These are phyloP conservation scores for Dolichomitus sp. DNA, from an alignment of 2,888 invertebrate genomes.

Conservation along the genomic window DNA sequence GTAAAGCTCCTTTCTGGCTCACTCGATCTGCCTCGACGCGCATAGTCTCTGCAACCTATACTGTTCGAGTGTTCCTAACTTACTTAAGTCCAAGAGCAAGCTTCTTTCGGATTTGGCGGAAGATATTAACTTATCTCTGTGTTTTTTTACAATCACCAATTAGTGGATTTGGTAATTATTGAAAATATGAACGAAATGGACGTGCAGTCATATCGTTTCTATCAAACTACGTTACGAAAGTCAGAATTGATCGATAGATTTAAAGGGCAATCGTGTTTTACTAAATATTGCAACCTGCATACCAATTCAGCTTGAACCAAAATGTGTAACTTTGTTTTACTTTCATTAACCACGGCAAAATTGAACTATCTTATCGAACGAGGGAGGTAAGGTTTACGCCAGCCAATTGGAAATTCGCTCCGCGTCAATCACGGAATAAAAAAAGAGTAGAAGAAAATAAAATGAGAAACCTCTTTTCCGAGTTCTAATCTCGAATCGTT, in stretches of 20 bases:
- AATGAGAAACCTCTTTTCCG: conserved; percentile 31
- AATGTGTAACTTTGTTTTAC: not conserved
- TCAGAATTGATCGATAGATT: not conserved
- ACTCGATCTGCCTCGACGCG: conserved; percentile 19
- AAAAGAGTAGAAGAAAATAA: conserved; percentile 24
- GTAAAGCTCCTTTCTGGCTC: conserved; percentile 47
- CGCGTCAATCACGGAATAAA: conserved; percentile 38
- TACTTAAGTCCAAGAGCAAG: conserved; percentile 2
- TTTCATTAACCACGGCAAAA: not conserved
- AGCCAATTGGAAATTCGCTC: conserved; percentile 56
- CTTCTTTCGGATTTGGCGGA: not conserved
- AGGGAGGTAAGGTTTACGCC: not conserved
- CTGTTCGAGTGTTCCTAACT: conserved; percentile 43
- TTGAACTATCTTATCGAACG: conserved; percentile 15
- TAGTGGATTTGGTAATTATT: too few relatives aligned
- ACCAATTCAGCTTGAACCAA: not conserved
- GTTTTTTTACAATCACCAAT: not conserved
- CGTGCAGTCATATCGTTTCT: too few relatives aligned
- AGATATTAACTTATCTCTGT: not conserved
- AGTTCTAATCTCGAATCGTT: conserved; percentile 64
- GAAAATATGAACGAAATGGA: too few relatives aligned
- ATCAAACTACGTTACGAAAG: too few relatives aligned
- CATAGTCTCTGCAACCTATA: conserved; percentile 24
- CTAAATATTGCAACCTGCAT: not conserved
- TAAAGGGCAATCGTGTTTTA: not conserved